Percentiles rank a stretch among this genome's conserved stretches.
Conservation (phyloP, 1,140 invertebrate genomes). For the Micrasema longulum region DNA sequence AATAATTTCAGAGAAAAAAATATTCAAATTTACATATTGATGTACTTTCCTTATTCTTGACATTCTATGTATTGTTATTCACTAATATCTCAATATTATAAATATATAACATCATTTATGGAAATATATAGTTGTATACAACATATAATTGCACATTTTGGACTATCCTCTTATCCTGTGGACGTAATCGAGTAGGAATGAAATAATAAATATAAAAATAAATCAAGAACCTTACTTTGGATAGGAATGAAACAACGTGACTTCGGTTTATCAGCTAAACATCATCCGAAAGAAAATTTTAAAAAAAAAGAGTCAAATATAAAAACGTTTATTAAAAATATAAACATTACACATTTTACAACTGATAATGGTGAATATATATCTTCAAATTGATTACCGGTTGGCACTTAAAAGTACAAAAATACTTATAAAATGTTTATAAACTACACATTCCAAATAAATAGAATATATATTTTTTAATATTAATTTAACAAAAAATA, state of each 20-base stretch:
- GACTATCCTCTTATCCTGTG: background rate
- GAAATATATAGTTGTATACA: slow-evolving; percentile 32
- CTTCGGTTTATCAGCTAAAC: too few species aligned
- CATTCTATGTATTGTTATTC: slow-evolving; percentile 36
- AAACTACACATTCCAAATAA: too few species aligned
- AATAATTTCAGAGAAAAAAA: slow-evolving; percentile 21
- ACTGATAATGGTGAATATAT: too few species aligned
- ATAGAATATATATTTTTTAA: background rate
- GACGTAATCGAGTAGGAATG: background rate
- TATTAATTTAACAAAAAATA: slow-evolving; percentile 6
- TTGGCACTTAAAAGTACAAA: background rate
- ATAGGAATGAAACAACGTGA: too few species aligned
- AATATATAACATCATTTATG: slow-evolving; percentile 25
- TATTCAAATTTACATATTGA: slow-evolving; percentile 10
- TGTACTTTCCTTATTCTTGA: slow-evolving; percentile 15
- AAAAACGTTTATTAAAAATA: slow-evolving; percentile 8
- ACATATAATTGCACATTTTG: background rate
- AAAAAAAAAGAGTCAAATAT: background rate
- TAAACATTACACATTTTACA: background rate
- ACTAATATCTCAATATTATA: slow-evolving; percentile 20
- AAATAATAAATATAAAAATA: background rate
- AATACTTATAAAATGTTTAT: slow-evolving; percentile 1
- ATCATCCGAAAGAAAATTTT: background rate
- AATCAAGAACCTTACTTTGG: background rate
- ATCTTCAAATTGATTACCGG: background rate